Evolutionary conservation across 2,888 invertebrate species (phyloP).

Genomic region (Teleiodes luculella): DNA sequence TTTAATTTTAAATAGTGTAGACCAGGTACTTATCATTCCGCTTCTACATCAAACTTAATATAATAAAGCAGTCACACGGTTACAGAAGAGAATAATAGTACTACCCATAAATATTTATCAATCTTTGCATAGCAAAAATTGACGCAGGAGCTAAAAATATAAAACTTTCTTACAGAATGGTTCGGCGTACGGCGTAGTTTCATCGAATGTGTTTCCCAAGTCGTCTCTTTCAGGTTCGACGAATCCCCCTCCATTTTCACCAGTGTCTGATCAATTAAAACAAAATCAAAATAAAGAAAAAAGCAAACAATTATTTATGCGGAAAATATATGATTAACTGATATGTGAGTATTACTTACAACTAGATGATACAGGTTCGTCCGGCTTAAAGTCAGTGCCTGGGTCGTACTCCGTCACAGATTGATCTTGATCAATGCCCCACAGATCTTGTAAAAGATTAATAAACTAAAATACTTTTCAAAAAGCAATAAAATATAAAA

Average conservation of each 20-base stretch:
- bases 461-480: neutral
- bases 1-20: too few species aligned
- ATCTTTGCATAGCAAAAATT: too few species aligned
- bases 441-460: neutral
- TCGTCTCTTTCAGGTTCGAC: neutral
- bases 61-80: too few species aligned
- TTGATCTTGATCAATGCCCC: neutral
- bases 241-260: neutral
- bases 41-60: too few species aligned
- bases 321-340: neutral
- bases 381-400: neutral
- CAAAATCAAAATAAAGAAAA: neutral
- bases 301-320: neutral
- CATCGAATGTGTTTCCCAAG: neutral
- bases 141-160: too few species aligned
- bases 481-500: too few species aligned
- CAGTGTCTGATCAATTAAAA: neutral
- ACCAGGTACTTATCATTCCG: too few species aligned
- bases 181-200: neutral
- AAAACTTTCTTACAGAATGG: neutral
- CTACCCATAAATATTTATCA: too few species aligned
- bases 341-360: neutral
- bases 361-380: neutral
- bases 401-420: neutral
- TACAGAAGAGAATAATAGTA: too few species aligned